Evolutionary conservation across 2,797 vertebrate genomes (phyloP).

Genomic region (Notolabrus celidotus): DNA sequence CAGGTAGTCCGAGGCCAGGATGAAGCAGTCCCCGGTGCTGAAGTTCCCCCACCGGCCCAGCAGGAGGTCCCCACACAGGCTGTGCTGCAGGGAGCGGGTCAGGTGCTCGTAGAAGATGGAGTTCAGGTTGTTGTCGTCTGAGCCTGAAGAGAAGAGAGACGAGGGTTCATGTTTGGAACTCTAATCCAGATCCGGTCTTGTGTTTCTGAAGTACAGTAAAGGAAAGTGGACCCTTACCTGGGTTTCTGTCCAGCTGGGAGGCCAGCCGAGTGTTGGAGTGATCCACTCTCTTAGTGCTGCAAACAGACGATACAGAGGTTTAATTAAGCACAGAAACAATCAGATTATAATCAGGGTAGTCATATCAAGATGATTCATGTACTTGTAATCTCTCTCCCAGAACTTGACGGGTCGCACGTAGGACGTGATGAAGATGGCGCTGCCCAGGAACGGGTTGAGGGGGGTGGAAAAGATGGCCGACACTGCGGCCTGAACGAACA

Average conservation of each 20-base stretch:
- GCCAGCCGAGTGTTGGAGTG: slow-evolving; percentile 98
- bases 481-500: slow-evolving; percentile 94
- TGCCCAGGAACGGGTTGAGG: slow-evolving; percentile 96
- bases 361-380: slow-evolving; percentile 49
- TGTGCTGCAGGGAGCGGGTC: slow-evolving; percentile 97
- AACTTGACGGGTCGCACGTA: slow-evolving; percentile 98
- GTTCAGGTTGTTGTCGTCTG: slow-evolving; percentile 98
- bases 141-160: slow-evolving; percentile 80
- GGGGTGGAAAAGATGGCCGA: slow-evolving; percentile 97
- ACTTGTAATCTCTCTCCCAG: slow-evolving; percentile 99
- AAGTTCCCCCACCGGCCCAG: slow-evolving; percentile 98
- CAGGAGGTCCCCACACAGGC: slow-evolving; percentile 95
- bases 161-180: too few species aligned
- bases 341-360: background rate
- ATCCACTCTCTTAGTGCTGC: slow-evolving; percentile 96
- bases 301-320: background rate
- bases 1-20: slow-evolving; percentile 98
- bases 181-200: too few species aligned
- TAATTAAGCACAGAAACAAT: background rate
- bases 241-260: slow-evolving; percentile 98
- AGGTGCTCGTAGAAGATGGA: slow-evolving; percentile 99
- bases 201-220: too few species aligned
- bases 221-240: slow-evolving; percentile 83
- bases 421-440: slow-evolving; percentile 98
- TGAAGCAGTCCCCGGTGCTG: slow-evolving; percentile 97